Evolutionary conservation across 2,888 invertebrate genomes (phyloP).

Genomic region (Chrysolina oricalcia): DNA sequence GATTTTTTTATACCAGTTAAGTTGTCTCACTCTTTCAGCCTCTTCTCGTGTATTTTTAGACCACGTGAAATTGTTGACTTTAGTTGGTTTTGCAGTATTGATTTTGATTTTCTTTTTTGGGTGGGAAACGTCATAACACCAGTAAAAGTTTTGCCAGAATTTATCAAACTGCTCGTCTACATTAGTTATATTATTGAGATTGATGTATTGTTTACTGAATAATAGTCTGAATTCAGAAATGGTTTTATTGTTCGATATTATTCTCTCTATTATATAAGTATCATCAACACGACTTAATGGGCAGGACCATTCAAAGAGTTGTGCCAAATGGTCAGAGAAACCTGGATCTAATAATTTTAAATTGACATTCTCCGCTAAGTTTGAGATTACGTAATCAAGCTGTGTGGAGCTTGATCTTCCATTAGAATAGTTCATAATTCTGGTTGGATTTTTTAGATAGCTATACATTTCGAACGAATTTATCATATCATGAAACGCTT

Average conservation of each 20-base stretch:
- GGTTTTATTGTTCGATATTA: not conserved
- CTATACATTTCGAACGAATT: conserved; percentile 7
- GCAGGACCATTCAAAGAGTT: conserved; percentile 8
- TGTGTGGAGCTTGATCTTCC: conserved; percentile 1
- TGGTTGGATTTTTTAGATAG: conserved; percentile 16
- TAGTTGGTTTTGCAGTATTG: too few relatives aligned
- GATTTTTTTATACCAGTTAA: too few relatives aligned
- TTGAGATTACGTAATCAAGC: too few relatives aligned
- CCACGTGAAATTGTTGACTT: too few relatives aligned
- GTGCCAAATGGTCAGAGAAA: conserved; percentile 25
- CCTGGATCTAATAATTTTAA: conserved; percentile 18
- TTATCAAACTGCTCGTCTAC: conserved; percentile 6
- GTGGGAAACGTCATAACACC: too few relatives aligned
- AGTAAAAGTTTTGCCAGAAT: conserved; percentile 12
- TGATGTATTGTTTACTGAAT: not conserved
- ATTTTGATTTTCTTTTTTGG: too few relatives aligned
- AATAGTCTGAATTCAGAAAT: not conserved
- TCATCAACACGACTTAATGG: conserved; percentile 1
- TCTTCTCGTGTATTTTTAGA: too few relatives aligned
- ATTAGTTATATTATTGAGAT: not conserved
- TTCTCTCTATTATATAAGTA: not conserved
- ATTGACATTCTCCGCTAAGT: not conserved
- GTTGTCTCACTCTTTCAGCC: too few relatives aligned
- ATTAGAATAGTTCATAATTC: conserved; percentile 26
- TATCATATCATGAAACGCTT: conserved; percentile 10